Conservation (phyloP, 2,113 vertebrate species). For the Rhipidura dahli region DNA sequence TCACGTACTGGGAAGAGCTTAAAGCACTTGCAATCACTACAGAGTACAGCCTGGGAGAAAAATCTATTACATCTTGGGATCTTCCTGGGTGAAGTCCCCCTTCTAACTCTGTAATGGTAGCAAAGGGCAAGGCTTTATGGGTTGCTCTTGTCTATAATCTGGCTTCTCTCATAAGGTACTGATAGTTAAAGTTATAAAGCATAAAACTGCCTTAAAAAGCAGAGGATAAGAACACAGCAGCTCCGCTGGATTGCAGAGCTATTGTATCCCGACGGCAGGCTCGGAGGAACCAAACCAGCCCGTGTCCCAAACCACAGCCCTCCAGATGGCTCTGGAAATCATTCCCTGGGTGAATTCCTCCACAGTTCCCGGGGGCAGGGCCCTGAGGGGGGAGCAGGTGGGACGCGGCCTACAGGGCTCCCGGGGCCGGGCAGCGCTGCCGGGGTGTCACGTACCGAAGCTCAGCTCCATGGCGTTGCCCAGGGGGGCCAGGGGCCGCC, state of each 20-base stretch:
- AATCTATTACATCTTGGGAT: not conserved
- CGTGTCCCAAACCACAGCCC: rapidly evolving
- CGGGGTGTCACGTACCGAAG: conserved; percentile 72
- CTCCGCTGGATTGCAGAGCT: not conserved
- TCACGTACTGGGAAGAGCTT: not conserved
- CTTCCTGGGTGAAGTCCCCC: not conserved
- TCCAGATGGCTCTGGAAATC: rapidly evolving
- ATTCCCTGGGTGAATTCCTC: rapidly evolving
- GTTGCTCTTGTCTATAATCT: not conserved
- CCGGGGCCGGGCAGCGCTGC: not conserved
- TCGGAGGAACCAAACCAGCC: not conserved
- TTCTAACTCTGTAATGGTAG: too few relatives aligned
- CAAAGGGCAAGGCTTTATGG: not conserved
- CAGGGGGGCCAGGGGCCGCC: conserved; percentile 83
- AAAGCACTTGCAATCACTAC: not conserved
- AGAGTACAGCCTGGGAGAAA: not conserved
- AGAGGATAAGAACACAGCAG: rapidly evolving
- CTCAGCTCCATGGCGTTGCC: conserved; percentile 84
- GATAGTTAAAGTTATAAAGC: not conserved
- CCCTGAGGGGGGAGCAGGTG: not conserved
- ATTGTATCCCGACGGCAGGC: rapidly evolving
- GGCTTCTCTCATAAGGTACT: rapidly evolving
- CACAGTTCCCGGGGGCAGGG: rapidly evolving
- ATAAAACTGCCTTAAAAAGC: not conserved
- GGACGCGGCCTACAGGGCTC: rapidly evolving